A percentile compares a stretch with the other conserved stretches of the same genome.
phyloP scores from a whole-genome alignment of 1,140 invertebrate genomes.

The Doryteuthis pealeii region DNA sequence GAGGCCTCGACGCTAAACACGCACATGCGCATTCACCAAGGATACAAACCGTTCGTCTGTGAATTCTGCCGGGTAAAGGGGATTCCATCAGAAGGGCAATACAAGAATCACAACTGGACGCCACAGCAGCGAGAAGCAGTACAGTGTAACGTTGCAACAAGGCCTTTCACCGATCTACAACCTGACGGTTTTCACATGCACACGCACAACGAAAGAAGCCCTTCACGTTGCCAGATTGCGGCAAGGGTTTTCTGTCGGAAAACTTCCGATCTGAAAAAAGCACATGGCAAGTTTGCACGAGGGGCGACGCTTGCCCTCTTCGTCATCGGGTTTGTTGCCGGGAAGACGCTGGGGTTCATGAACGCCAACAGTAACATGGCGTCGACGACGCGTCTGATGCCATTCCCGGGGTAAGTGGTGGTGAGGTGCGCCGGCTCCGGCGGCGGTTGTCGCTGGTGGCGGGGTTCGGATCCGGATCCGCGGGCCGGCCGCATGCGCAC shows the following conservation, averaged over 20 bases:
- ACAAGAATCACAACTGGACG: conserved; percentile 82
- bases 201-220: conserved; percentile 31
- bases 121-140: conserved; percentile 11
- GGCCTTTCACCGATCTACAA: conserved; percentile 17
- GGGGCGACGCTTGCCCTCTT: conserved; percentile 20
- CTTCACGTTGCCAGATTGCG: conserved; percentile 27
- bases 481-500: conserved; percentile 5
- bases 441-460: not conserved
- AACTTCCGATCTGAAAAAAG: conserved; percentile 23
- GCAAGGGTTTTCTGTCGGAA: conserved; percentile 27
- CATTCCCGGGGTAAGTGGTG: too few species aligned
- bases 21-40: conserved; percentile 61
- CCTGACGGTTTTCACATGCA: conserved; percentile 24
- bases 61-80: conserved; percentile 61
- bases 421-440: conserved; percentile 1
- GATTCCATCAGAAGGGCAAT: conserved; percentile 62
- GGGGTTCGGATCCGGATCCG: too few species aligned
- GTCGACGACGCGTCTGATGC: too few species aligned
- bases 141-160: conserved; percentile 21
- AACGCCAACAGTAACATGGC: too few species aligned
- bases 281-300: conserved; percentile 77
- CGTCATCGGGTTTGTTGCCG: not conserved
- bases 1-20: conserved; percentile 36
- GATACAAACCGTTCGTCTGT: conserved; percentile 75
- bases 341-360: not conserved